A percentile compares a stretch with the other conserved stretches of the same genome.
These are phyloP conservation scores for Pogoniulus pusillus DNA, from an alignment of 2,797 vertebrate species.

Conservation along the genomic window DNA sequence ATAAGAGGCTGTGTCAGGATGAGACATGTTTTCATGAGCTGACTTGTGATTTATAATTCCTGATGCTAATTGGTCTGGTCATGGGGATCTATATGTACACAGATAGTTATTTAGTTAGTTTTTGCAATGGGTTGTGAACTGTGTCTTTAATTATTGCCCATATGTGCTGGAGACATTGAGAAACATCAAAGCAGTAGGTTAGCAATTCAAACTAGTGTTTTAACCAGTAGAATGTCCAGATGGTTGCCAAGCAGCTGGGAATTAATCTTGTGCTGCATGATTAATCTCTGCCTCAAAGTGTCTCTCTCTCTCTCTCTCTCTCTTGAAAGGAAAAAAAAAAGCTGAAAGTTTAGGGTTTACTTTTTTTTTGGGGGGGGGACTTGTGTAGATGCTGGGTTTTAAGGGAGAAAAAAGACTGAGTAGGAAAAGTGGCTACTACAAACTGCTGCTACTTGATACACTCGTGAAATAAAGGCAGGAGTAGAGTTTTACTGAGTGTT, in stretches of 20 bases:
- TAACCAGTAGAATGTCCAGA: conserved; percentile 69
- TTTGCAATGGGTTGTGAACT: conserved; percentile 25
- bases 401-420: neutral
- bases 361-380: neutral
- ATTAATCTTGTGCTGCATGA: conserved; percentile 61
- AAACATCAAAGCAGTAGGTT: conserved; percentile 66
- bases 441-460: neutral
- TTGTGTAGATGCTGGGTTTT: neutral
- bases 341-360: neutral
- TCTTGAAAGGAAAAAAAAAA: neutral
- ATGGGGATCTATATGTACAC: neutral
- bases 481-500: neutral
- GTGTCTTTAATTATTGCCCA: conserved; percentile 70
- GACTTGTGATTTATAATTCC: conserved; percentile 39
- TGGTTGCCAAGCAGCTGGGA: conserved; percentile 69
- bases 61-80: conserved; percentile 23
- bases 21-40: conserved; percentile 36
- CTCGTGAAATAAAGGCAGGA: neutral
- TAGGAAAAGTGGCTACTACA: neutral
- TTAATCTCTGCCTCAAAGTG: conserved; percentile 60
- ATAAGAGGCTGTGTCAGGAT: neutral
- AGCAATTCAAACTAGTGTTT: conserved; percentile 66
- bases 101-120: neutral
- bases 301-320: neutral
- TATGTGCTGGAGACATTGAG: conserved; percentile 62